Percentiles rank a stretch among this genome's conserved stretches.
Conservation (phyloP, 2,797 vertebrate species). For the Rachycentron canadum region DNA sequence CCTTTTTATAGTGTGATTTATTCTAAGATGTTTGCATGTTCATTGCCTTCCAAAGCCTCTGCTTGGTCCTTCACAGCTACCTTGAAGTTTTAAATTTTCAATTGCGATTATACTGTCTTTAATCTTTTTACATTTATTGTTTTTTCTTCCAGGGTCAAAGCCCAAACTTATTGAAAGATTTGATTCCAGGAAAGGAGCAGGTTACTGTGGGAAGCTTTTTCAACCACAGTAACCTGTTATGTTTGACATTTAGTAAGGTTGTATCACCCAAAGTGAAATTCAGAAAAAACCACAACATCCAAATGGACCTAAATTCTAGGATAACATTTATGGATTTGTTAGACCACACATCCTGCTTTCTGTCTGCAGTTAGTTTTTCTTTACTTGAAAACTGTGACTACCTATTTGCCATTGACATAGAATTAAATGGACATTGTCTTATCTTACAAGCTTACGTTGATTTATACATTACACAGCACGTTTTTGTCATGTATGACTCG, state of each 20-base stretch:
- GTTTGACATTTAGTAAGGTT: constrained; percentile 29
- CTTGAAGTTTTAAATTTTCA: constrained; percentile 39
- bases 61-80: constrained; percentile 21
- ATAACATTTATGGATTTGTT: constrained; percentile 1
- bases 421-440: constrained; percentile 51
- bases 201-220: constrained; percentile 11
- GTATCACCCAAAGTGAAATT: not conserved
- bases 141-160: not conserved
- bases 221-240: constrained; percentile 9
- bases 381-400: constrained; percentile 24
- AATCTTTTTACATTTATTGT: constrained; percentile 5
- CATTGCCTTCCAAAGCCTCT: constrained; percentile 9
- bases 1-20: constrained; percentile 22
- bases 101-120: constrained; percentile 20
- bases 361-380: constrained; percentile 25
- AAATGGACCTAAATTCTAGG: constrained; percentile 11
- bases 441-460: not conserved
- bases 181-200: not conserved
- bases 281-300: not conserved
- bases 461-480: not conserved
- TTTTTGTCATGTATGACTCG: not conserved
- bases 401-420: constrained; percentile 30
- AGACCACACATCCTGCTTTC: constrained; percentile 16
- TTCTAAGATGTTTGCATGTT: constrained; percentile 40
- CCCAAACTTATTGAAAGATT: not conserved